Conservation (phyloP, 2,888 invertebrate species). For the Diachrysia chrysitis region DNA sequence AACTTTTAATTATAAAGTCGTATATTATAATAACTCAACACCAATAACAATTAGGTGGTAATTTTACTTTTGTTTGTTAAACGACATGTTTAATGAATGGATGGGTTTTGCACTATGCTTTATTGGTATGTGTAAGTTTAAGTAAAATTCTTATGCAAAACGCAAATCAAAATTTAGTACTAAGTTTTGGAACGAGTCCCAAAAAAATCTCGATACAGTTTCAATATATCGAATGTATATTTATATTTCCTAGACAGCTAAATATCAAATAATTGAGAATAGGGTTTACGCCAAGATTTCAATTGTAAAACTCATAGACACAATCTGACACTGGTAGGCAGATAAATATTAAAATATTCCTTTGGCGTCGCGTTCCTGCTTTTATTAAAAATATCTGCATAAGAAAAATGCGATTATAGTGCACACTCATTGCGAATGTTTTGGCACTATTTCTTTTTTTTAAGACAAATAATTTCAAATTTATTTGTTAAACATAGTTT, state of each 20-base stretch:
- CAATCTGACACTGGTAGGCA: constrained; percentile 12
- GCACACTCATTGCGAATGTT: too few relatives aligned
- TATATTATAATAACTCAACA: too few relatives aligned
- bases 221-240: constrained; percentile 32
- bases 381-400: constrained; percentile 7
- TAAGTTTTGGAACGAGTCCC: background rate
- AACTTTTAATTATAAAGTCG: too few relatives aligned
- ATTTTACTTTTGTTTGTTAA: too few relatives aligned
- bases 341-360: constrained; percentile 33
- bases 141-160: background rate
- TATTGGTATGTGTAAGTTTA: too few relatives aligned
- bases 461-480: too few relatives aligned
- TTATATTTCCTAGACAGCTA: constrained; percentile 35
- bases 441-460: too few relatives aligned
- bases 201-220: constrained; percentile 6
- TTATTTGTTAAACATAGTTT: too few relatives aligned
- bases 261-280: constrained; percentile 46
- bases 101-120: too few relatives aligned
- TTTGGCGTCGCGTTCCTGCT: background rate
- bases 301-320: constrained; percentile 25
- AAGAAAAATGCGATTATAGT: constrained; percentile 1
- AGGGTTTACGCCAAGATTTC: constrained; percentile 36
- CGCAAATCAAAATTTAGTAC: background rate
- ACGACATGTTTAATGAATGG: too few relatives aligned
- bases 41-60: too few relatives aligned